Percentiles rank a stretch among this genome's conserved stretches.
Evolutionary conservation across 2,888 invertebrate species (phyloP).

Genomic region (Cataglyphis livida): DNA sequence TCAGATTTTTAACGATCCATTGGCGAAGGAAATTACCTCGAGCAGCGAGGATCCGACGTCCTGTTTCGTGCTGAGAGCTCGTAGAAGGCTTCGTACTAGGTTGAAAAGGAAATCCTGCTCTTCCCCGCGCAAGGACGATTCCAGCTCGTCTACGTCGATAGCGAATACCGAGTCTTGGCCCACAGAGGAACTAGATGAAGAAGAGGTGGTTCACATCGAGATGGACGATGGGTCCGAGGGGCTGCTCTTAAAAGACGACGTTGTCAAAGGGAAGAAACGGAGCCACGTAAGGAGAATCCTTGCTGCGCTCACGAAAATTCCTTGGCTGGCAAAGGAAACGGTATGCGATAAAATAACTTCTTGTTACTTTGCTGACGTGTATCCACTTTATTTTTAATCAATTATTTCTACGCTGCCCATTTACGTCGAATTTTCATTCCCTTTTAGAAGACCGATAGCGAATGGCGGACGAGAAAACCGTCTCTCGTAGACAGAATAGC

Average conservation of each 20-base stretch:
- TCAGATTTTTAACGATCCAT: constrained; percentile 79
- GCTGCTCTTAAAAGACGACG: constrained; percentile 61
- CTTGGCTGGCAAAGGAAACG: constrained; percentile 71
- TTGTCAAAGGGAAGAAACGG: constrained; percentile 62
- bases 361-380: neutral
- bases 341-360: constrained; percentile 57
- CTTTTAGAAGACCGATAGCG: constrained; percentile 42
- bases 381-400: constrained; percentile 30
- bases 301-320: constrained; percentile 71
- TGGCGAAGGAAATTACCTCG: constrained; percentile 58
- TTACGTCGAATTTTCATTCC: constrained; percentile 23
- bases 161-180: constrained; percentile 77
- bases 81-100: constrained; percentile 69
- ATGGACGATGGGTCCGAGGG: constrained; percentile 71
- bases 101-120: constrained; percentile 56
- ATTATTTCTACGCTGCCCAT: constrained; percentile 13
- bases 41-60: constrained; percentile 72
- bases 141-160: constrained; percentile 74
- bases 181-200: constrained; percentile 75
- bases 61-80: constrained; percentile 75
- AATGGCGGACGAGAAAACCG: constrained; percentile 57
- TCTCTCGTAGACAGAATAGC: constrained; percentile 73
- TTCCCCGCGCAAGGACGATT: constrained; percentile 26
- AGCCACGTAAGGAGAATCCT: constrained; percentile 74
- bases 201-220: constrained; percentile 76